Evolutionary conservation across 1,140 invertebrate genomes (phyloP).

Genomic region (Drosophila trapezifrons): DNA sequence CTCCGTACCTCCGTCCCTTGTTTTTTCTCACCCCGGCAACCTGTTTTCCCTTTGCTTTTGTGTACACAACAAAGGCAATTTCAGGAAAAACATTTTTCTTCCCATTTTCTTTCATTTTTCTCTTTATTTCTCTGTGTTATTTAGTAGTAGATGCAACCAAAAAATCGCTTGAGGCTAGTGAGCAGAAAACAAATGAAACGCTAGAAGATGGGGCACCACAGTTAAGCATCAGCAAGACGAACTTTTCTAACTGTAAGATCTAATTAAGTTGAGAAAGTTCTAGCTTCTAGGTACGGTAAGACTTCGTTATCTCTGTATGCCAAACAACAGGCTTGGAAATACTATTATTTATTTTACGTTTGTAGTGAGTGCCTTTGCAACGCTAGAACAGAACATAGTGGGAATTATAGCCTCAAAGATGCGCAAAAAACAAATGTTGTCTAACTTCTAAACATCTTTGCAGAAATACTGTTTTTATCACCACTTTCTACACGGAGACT

Average conservation of each 20-base stretch:
- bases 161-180: constrained; percentile 35
- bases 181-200: constrained; percentile 60
- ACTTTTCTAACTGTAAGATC: background rate
- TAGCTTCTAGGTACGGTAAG: background rate
- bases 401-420: background rate
- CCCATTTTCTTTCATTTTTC: constrained; percentile 21
- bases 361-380: too few species aligned
- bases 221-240: background rate
- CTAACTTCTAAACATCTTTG: background rate
- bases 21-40: constrained; percentile 50
- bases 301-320: background rate
- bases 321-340: background rate
- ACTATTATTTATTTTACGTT: too few species aligned
- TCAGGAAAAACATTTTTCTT: constrained; percentile 74
- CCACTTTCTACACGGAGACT: too few species aligned
- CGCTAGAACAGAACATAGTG: background rate
- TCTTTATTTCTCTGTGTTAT: constrained; percentile 25
- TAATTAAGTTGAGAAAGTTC: background rate
- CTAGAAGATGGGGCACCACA: constrained; percentile 37
- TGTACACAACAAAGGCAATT: constrained; percentile 77
- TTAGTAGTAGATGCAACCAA: constrained; percentile 51
- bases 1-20: constrained; percentile 1
- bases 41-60: constrained; percentile 64
- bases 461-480: too few species aligned
- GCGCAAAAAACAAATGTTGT: too few species aligned